phyloP scores from a whole-genome alignment of 2,113 vertebrate species.

The Canis aureus region DNA sequence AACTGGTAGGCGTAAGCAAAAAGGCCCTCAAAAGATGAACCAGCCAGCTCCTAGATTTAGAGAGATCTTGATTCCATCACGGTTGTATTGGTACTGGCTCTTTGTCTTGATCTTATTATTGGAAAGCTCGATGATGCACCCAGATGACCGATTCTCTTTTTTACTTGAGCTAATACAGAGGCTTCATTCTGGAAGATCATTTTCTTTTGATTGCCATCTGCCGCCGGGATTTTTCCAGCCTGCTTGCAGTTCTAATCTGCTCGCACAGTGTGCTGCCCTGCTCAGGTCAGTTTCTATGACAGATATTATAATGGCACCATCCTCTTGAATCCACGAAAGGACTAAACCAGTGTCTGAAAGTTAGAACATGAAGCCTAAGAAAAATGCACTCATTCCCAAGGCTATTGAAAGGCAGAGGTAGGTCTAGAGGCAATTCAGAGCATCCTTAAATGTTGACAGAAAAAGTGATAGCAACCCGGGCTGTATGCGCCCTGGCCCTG shows the following conservation, averaged over 20 bases:
- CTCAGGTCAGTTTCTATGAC: constrained; percentile 48
- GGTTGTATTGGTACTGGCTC: not conserved
- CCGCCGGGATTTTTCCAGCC: not conserved
- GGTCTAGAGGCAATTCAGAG: not conserved
- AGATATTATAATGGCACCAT: constrained; percentile 33
- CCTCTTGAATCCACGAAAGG: constrained; percentile 61
- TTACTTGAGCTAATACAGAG: not conserved
- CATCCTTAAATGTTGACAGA: not conserved
- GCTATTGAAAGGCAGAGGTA: not conserved
- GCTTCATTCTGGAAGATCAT: not conserved
- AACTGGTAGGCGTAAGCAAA: not conserved
- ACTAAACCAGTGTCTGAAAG: constrained; percentile 40
- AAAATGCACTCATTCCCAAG: constrained; percentile 52
- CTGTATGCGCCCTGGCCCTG: not conserved
- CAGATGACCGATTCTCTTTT: not conserved
- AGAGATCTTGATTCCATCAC: not conserved
- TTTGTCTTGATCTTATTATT: not conserved
- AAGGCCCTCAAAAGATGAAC: not conserved
- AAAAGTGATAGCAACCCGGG: not conserved
- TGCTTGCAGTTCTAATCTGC: constrained; percentile 38
- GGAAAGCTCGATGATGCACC: not conserved
- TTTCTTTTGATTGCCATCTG: constrained; percentile 30
- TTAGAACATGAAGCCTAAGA: not conserved
- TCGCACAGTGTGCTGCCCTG: not conserved
- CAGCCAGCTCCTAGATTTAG: not conserved